Evolutionary conservation across 2,888 invertebrate genomes (phyloP), one percentile per base, ranked within the genome.

Genomic region (Agrotis clavis): DNA sequence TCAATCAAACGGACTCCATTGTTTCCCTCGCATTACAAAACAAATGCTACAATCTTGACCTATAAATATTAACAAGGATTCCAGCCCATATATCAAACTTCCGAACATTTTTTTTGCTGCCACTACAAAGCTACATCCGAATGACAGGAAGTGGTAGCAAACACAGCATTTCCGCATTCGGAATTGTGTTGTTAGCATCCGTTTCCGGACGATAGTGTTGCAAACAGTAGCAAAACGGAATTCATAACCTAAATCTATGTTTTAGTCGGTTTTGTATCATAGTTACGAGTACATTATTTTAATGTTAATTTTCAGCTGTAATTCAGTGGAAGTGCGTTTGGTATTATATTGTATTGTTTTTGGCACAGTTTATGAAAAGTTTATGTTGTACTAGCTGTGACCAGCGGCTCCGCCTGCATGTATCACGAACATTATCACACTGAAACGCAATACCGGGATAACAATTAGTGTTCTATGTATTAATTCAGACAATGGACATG

Each of bases 131-230:
- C 82, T 35, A 82, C 73, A 79, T 75, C 76, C 79, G 77, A 83
- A 80, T 79, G 76, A 77, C 86, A 82, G 88, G 88, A 88, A 88
- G 84, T 82, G 82, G 82, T 86, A 77, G 85, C 86, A 83, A 88
- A 86, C 86, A 83, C 82, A 83, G 83, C 87, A 82, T 82, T 86
- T 88, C 88, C 88, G 86, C 41, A 68, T 85, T 84, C 83, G 71
- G 84, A 86, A 84, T 85, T 81, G 87, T 83, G 79, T 86, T 85
- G 83, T 82, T 83, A 83, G 82, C 81, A 84, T 87, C 86, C 88
- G 86, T 60, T 84, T 88, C 88, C 88, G 82, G 65, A 71, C 80
- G 76, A 79, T 85, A 86, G 81, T 82, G 84, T 85, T 82, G 77
- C 79, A 54, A 74, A 70, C 67, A 76, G 74, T 77, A 54, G 71